Base-by-base conservation (phyloP, 2,113 vertebrate species). In the Triplophysa dalaica region DNA sequence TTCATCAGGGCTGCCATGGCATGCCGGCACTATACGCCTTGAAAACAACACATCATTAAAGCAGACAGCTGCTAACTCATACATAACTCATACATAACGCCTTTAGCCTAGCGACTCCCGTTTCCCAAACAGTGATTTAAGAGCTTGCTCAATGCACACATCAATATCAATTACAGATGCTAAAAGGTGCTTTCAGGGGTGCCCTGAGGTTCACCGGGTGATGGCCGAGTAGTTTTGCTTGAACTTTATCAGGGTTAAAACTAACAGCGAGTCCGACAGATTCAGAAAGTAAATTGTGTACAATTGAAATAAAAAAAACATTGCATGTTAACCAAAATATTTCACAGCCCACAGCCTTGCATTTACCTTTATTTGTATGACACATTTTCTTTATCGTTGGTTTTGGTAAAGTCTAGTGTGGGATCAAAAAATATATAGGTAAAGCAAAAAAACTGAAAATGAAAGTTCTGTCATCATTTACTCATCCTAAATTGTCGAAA, bases 161-260 rank as follows among this genome's bases (percentile, higher is more conserved):
- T 92, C 87, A 84, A 90, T 88, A 90, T 90, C 90, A 88, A 90
- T 91, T 90, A 89, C 84, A 82, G 86, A 68, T 87, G 84, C 80
- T 86, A 86, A 89, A 85, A 86, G 84, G 89, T 87, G 83, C 82
- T 85, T 91, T 89, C 88, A 85, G 79, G 65, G 83, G 69, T 78
- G 75, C 45, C 75, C 45, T 10, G 70, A 78, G 63, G 81, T 78
- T 85, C 62, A 77, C 75, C 10, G 19, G 45, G 43, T 54, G 61
- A 76, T 33, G 19, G 21, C 74, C 29, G 68, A 54, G 78, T 63
- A 41, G 87, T 74, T 70, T 87, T 82, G 64, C 11, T 21, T 22
- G 41, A 48, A 52, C 52, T 75, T 76, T 48, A 70, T 52, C 56
- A 22, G 16, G 69, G 68, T 62, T 38, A 63, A 38, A n/a, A 17